Evolutionary conservation across 2,113 vertebrate species (phyloP).

Genomic region (Eira barbara): DNA sequence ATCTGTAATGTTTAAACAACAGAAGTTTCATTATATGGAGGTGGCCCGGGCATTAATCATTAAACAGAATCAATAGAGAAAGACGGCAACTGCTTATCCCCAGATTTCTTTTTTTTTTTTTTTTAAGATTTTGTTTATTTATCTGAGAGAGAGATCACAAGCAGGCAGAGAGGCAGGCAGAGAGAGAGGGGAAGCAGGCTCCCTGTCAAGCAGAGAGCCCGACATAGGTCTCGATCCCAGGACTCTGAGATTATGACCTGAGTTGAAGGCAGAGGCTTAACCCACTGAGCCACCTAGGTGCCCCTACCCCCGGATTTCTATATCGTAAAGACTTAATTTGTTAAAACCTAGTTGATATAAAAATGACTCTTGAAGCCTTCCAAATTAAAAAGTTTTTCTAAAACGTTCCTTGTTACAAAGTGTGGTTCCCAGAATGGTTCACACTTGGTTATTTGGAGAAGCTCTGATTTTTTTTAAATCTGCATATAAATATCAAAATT

Average conservation of each 20-base stretch:
- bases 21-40: background rate
- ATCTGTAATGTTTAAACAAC: background rate
- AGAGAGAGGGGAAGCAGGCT: too few relatives aligned
- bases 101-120: too few relatives aligned
- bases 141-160: too few relatives aligned
- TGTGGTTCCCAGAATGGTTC: background rate
- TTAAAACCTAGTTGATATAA: background rate
- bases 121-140: too few relatives aligned
- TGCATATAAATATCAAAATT: conserved; percentile 16
- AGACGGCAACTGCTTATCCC: background rate
- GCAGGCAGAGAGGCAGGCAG: too few relatives aligned
- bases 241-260: too few relatives aligned
- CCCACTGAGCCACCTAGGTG: too few relatives aligned
- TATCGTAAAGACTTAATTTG: background rate
- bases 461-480: background rate
- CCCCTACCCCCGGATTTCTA: background rate
- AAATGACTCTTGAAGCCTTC: background rate
- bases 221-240: too few relatives aligned
- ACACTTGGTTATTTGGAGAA: background rate
- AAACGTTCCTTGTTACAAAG: conserved; percentile 20
- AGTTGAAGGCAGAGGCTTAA: too few relatives aligned
- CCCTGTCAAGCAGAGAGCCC: too few relatives aligned
- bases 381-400: background rate
- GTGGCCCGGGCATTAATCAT: background rate
- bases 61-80: background rate